These are phyloP conservation scores for Ichneumoninae sp. DNA, from an alignment of 2,888 invertebrate genomes.

Conservation along the genomic window DNA sequence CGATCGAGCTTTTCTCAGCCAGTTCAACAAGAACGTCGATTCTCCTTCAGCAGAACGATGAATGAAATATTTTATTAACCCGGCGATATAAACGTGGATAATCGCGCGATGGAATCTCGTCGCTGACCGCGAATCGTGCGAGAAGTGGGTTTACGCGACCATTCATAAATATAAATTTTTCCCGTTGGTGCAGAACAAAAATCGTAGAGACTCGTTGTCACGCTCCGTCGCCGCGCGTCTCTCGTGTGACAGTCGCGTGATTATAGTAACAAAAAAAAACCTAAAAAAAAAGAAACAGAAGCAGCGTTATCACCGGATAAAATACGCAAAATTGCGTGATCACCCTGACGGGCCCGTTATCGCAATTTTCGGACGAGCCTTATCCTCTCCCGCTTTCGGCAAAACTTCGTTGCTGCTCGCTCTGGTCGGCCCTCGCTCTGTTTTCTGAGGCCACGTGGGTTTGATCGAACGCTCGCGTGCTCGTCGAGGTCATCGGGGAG, in stretches of 20 bases:
- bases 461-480: slow-evolving; percentile 77
- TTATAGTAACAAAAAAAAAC: slow-evolving; percentile 9
- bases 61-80: slow-evolving; percentile 50
- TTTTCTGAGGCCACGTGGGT: slow-evolving; percentile 55
- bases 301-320: slow-evolving; percentile 66
- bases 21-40: slow-evolving; percentile 10
- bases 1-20: neutral
- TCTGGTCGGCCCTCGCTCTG: neutral
- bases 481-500: slow-evolving; percentile 67
- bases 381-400: slow-evolving; percentile 62
- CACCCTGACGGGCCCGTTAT: slow-evolving; percentile 70
- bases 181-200: slow-evolving; percentile 23
- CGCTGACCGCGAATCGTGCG: slow-evolving; percentile 52
- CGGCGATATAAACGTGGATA: slow-evolving; percentile 2
- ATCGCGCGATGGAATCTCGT: slow-evolving; percentile 52
- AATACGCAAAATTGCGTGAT: slow-evolving; percentile 76
- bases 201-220: slow-evolving; percentile 29
- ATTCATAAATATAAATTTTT: slow-evolving; percentile 64
- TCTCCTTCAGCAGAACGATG: slow-evolving; percentile 36
- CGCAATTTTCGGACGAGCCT: slow-evolving; percentile 68
- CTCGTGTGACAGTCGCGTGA: slow-evolving; percentile 18
- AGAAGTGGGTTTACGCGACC: slow-evolving; percentile 39
- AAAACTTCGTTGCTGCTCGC: slow-evolving; percentile 11
- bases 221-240: slow-evolving; percentile 4
- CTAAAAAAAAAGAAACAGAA: neutral